phyloP scores from a whole-genome alignment of 2,113 vertebrate genomes.

The Turnix velox region DNA sequence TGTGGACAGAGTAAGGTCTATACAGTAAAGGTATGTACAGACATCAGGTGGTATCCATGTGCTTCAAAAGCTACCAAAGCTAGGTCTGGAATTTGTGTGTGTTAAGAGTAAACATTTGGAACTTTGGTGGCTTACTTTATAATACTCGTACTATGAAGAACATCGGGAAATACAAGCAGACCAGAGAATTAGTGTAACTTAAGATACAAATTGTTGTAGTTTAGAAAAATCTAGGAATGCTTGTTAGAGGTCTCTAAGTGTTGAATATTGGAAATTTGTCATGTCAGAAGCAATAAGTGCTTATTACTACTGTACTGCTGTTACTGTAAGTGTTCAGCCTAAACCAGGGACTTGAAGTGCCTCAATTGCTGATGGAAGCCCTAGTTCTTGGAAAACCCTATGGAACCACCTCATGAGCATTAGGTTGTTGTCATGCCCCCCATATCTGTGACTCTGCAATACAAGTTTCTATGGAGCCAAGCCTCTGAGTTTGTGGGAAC shows the following conservation, averaged over 20 bases:
- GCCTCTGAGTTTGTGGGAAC: background rate
- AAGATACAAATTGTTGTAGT: background rate
- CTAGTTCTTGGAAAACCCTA: background rate
- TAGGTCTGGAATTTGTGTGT: background rate
- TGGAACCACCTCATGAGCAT: background rate
- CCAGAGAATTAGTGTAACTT: background rate
- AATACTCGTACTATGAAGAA: background rate
- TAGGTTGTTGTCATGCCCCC: background rate
- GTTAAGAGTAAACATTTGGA: background rate
- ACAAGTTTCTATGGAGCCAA: background rate
- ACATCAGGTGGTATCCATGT: background rate
- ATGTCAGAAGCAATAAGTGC: background rate
- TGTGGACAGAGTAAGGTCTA: background rate
- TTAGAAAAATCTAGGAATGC: background rate
- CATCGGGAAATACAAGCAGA: background rate
- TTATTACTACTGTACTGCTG: too few species aligned
- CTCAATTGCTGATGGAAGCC: background rate
- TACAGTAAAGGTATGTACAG: background rate
- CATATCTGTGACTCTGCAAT: accelerated
- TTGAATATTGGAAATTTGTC: background rate
- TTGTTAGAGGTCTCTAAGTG: background rate
- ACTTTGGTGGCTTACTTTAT: background rate
- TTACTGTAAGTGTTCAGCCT: background rate
- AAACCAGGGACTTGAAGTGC: background rate
- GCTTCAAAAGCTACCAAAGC: background rate